phyloP scores from a whole-genome alignment of 2,113 vertebrate genomes.

The Nerophis lumbriciformis region DNA sequence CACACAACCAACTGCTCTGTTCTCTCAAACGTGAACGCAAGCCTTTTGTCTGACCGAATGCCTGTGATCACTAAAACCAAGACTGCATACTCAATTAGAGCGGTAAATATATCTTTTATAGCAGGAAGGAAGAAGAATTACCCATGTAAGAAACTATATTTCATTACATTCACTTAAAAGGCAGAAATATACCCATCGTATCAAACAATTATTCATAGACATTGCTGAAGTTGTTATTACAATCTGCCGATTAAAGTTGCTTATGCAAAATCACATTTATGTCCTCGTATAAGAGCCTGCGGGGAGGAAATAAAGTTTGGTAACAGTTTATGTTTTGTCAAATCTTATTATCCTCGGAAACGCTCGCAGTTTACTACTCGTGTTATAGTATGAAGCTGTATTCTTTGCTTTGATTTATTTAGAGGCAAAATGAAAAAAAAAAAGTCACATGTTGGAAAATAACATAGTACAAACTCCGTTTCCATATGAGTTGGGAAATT shows the following conservation, averaged over 20 bases:
- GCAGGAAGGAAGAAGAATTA: slow-evolving; percentile 7
- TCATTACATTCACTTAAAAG: background rate
- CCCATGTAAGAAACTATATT: background rate
- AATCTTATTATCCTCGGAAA: slow-evolving; percentile 52
- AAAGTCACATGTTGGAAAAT: background rate
- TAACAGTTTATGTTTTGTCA: slow-evolving; percentile 49
- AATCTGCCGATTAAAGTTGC: background rate
- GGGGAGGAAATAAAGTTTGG: slow-evolving; percentile 22
- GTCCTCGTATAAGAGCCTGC: background rate
- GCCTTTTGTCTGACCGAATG: slow-evolving; percentile 46
- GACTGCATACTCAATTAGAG: slow-evolving; percentile 26
- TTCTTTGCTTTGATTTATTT: slow-evolving; percentile 23
- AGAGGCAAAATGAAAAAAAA: slow-evolving; percentile 17
- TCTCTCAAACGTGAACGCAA: slow-evolving; percentile 27
- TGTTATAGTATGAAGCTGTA: slow-evolving; percentile 41
- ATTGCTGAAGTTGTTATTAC: background rate
- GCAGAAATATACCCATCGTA: background rate
- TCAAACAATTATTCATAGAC: background rate
- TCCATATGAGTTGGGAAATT: no score
- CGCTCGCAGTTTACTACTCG: slow-evolving; percentile 50
- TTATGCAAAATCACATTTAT: slow-evolving; percentile 1
- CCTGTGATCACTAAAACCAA: slow-evolving; percentile 29
- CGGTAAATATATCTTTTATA: slow-evolving; percentile 8
- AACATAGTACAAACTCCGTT: no score
- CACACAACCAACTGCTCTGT: slow-evolving; percentile 12